phyloP scores from a whole-genome alignment of 2,888 invertebrate species.

The Athrips mouffetella region DNA sequence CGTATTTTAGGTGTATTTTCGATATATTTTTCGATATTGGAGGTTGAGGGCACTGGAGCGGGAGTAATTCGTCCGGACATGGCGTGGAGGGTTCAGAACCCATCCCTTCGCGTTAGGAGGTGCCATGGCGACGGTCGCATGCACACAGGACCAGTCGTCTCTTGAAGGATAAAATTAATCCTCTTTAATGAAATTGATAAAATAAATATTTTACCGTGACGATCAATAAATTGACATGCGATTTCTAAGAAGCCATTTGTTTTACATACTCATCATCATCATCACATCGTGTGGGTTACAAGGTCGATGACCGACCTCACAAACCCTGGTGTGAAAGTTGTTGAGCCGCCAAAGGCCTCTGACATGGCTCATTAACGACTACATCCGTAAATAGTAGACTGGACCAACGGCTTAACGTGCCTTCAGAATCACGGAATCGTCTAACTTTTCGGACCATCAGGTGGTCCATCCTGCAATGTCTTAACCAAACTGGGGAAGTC shows the following conservation, averaged over 20 bases:
- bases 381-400: too few relatives aligned
- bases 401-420: too few relatives aligned
- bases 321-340: too few relatives aligned
- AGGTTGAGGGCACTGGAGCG: constrained; percentile 51
- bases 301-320: too few relatives aligned
- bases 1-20: constrained; percentile 13
- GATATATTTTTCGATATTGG: constrained; percentile 25
- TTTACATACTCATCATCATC: too few relatives aligned
- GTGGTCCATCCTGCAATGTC: too few relatives aligned
- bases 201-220: constrained; percentile 3
- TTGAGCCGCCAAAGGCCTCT: too few relatives aligned
- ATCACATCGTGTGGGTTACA: too few relatives aligned
- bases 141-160: not conserved
- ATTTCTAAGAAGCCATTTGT: not conserved
- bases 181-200: constrained; percentile 7
- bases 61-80: constrained; percentile 60
- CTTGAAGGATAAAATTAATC: constrained; percentile 9
- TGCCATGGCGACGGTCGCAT: constrained; percentile 21
- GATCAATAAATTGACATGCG: not conserved
- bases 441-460: too few relatives aligned
- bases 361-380: too few relatives aligned
- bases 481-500: too few relatives aligned
- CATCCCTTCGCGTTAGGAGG: constrained; percentile 12
- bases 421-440: too few relatives aligned
- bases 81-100: constrained; percentile 31